Evolutionary conservation across 2,888 invertebrate species (phyloP), one percentile per base, ranked within the genome.

Genomic region (Nemotelus nigrinus): DNA sequence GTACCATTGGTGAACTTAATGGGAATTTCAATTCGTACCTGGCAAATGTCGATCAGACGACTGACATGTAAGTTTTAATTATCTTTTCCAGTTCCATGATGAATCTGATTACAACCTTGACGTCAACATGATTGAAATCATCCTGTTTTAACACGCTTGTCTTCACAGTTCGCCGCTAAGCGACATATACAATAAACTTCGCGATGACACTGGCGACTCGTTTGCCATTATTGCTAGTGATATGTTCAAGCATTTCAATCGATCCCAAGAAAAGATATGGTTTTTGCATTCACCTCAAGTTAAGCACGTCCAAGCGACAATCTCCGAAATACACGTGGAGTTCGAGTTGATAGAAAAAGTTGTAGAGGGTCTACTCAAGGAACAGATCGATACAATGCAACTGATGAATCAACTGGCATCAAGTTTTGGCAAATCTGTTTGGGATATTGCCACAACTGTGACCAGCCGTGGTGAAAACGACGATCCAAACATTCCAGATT

Each of bases 281-380:
- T 63, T 63, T 39, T 7, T 74, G 39, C 60, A 60, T 39, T 74
- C 74, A 4, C 3, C 10, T 4, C 8, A 74, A 48, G 63, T 74
- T 39, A 48, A 39, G 63, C 25, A 74, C 41, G 10, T 63, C 39
- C 63, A 74, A 74, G 50, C 10, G 10, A 6, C 60, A 3, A 63
- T 60, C 7, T 74, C 50, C 2, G 74, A 74, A 60, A 60, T 74
- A 10, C 74, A 74, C 48, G 43, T 45, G 2, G 74, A 74, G 48
- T 74, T 63, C 47, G 48, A 74, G 48, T n/a, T 48, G 41, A 63
- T 74, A 8, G 44, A 44, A 10, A 74, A 39, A 8, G 3, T 74
- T 25, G 63, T 74, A 4, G 48, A 48, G 8, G 41, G 5, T 41
- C 41, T 74, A 5, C 1, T 48, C 39, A 47, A 48, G 3, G 6